Percentiles rank a stretch among this genome's conserved stretches.
Conservation (phyloP, 2,888 invertebrate species). For the Imbricaverruca yamaguchii region DNA sequence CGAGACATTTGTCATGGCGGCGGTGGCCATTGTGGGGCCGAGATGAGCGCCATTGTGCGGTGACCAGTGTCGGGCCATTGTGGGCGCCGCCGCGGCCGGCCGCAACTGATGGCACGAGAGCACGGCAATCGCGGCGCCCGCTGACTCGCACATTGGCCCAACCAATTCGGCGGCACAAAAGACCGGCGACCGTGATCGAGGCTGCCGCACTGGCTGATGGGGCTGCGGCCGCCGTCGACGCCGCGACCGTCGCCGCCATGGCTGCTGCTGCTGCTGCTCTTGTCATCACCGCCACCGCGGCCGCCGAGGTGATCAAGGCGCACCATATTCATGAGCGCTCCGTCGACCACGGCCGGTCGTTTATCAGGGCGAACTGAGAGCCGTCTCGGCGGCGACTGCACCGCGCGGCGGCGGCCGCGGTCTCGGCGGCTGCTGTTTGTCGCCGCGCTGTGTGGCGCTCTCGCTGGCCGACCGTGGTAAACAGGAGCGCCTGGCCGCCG, state of each 20-base stretch:
- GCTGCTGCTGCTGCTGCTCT: no score
- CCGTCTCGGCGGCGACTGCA: neutral
- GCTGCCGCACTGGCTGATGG: neutral
- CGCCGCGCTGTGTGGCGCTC: no score
- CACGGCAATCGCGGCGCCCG: neutral
- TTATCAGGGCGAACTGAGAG: conserved; percentile 8
- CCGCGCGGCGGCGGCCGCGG: neutral
- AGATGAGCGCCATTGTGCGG: conserved; percentile 9
- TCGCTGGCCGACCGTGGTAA: no score
- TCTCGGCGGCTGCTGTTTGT: neutral
- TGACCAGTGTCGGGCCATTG: neutral
- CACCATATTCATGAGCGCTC: neutral
- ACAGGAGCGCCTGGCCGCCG: no score
- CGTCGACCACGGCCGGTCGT: neutral
- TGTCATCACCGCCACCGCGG: no score
- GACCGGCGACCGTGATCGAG: neutral
- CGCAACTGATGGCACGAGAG: conserved; percentile 3
- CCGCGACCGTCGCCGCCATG: neutral
- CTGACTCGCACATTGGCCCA: conserved; percentile 1
- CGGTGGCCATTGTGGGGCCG: neutral
- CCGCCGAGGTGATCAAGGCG: neutral
- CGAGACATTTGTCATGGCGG: no score
- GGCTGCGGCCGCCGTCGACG: neutral
- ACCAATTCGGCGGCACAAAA: conserved; percentile 11
- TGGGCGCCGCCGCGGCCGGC: neutral